phyloP scores from a whole-genome alignment of 1,140 invertebrate species.

The Hetaerina americana region DNA sequence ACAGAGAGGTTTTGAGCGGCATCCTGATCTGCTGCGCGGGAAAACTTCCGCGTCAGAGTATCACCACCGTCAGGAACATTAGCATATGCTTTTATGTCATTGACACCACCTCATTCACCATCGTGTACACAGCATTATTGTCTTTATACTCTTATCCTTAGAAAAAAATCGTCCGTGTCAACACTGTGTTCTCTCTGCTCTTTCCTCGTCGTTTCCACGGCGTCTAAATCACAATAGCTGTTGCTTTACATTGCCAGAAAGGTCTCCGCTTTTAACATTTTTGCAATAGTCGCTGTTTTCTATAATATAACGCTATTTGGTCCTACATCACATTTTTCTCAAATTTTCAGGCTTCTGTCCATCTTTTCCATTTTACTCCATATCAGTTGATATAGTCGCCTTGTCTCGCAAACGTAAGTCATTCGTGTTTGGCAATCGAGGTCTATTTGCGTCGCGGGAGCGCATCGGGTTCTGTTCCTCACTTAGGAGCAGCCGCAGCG shows the following conservation, averaged over 20 bases:
- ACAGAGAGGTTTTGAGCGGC: neutral
- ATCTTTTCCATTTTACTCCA: neutral
- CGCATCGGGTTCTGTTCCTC: neutral
- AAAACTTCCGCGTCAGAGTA: neutral
- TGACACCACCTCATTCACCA: neutral
- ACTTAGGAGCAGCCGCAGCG: conserved; percentile 77
- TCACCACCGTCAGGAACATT: neutral
- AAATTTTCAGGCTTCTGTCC: no score
- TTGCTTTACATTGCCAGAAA: neutral
- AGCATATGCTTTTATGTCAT: neutral
- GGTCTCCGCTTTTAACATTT: neutral
- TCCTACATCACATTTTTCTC: neutral
- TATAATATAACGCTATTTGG: neutral
- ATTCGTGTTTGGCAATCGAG: neutral
- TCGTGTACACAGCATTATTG: no score
- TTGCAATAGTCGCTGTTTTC: neutral
- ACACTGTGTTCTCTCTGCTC: neutral
- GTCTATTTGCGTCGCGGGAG: neutral
- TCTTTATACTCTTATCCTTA: no score
- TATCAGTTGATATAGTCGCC: neutral
- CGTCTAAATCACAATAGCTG: neutral
- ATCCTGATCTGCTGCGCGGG: no score
- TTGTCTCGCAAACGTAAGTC: neutral
- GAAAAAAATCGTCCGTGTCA: neutral
- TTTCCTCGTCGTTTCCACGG: neutral